phyloP scores from a whole-genome alignment of 2,797 vertebrate species.

The Holocentrus rufus region DNA sequence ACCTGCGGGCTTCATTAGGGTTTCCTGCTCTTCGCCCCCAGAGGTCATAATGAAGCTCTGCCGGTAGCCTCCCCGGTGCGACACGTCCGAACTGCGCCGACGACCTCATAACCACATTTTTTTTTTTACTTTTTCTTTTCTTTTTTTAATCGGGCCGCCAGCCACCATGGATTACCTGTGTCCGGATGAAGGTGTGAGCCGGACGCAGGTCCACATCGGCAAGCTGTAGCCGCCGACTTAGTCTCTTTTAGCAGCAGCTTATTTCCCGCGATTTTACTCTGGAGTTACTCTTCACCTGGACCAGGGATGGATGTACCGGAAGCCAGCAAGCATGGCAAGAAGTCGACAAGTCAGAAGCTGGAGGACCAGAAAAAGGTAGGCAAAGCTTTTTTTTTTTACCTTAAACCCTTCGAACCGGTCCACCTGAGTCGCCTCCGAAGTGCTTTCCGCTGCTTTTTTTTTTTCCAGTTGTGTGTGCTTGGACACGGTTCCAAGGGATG shows the following conservation, averaged over 20 bases:
- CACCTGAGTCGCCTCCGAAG: background rate
- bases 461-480: constrained; percentile 13
- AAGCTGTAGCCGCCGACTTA: constrained; percentile 72
- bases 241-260: constrained; percentile 21
- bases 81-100: constrained; percentile 1
- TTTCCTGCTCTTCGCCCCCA: constrained; percentile 2
- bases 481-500: constrained; percentile 5
- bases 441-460: background rate
- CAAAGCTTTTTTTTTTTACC: background rate
- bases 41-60: constrained; percentile 26
- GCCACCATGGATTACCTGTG: constrained; percentile 74
- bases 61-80: constrained; percentile 31
- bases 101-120: constrained; percentile 5
- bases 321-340: constrained; percentile 94
- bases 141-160: constrained; percentile 15
- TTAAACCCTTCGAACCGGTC: background rate
- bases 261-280: constrained; percentile 58
- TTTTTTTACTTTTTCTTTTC: no score
- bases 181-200: constrained; percentile 71
- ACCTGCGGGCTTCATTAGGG: constrained; percentile 12
- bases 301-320: constrained; percentile 96
- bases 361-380: constrained; percentile 99
- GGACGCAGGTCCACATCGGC: constrained; percentile 68
- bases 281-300: constrained; percentile 78
- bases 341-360: constrained; percentile 95